A percentile compares a stretch with the other conserved stretches of the same genome.
Conservation (phyloP, 1,140 invertebrate species). For the Anagrus nilaparvatae region DNA sequence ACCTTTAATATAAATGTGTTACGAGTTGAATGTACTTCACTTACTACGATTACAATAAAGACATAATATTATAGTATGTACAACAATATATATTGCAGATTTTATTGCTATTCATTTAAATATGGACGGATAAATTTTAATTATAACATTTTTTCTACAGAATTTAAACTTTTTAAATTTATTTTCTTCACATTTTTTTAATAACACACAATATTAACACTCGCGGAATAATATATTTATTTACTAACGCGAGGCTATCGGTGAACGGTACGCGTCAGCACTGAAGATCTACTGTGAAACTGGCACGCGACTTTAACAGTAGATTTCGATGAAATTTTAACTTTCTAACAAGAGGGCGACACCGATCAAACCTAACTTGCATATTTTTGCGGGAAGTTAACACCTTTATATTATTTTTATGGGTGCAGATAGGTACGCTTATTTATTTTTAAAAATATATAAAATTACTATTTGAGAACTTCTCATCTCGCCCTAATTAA, state of each 20-base stretch:
- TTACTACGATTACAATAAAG: too few relatives aligned
- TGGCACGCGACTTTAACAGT: neutral
- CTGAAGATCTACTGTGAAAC: conserved; percentile 17
- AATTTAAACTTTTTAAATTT: neutral
- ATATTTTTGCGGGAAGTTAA: neutral
- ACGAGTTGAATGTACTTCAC: too few relatives aligned
- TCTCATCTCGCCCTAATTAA: neutral
- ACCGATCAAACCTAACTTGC: neutral
- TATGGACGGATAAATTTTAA: neutral
- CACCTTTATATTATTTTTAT: neutral
- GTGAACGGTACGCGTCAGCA: conserved; percentile 27
- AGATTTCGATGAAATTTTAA: too few relatives aligned
- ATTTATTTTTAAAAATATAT: neutral
- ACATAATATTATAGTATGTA: too few relatives aligned
- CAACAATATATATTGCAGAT: too few relatives aligned
- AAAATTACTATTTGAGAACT: neutral
- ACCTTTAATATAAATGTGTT: too few relatives aligned
- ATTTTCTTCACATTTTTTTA: neutral
- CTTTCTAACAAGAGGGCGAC: neutral
- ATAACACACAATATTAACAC: too few relatives aligned
- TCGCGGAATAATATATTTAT: too few relatives aligned
- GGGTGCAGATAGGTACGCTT: neutral
- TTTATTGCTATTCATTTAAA: neutral
- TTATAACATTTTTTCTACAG: neutral
- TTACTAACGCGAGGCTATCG: conserved; percentile 16